Conservation (phyloP, 2,797 vertebrate genomes). For the Pagetopsis macropterus region DNA sequence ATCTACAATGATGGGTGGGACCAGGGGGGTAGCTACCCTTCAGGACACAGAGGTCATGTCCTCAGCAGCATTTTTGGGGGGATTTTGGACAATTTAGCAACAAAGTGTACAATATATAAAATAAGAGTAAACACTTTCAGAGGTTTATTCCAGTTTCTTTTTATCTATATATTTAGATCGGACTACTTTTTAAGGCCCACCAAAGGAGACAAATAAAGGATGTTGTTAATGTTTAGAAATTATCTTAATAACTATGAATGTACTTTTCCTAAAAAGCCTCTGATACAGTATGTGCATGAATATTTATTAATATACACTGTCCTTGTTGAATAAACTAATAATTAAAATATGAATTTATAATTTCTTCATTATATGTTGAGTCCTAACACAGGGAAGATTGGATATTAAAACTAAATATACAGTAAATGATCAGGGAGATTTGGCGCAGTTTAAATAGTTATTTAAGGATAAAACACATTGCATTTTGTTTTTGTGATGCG, state of each 20-base stretch:
- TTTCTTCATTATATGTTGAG: too few species aligned
- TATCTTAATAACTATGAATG: too few species aligned
- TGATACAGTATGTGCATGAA: neutral
- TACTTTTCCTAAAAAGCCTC: neutral
- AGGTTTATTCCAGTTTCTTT: neutral
- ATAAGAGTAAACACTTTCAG: neutral
- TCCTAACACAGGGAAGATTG: too few species aligned
- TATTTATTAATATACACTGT: too few species aligned
- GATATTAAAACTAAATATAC: too few species aligned
- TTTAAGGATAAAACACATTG: too few species aligned
- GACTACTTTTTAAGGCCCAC: neutral
- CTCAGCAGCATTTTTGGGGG: neutral
- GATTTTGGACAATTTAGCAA: constrained; percentile 1
- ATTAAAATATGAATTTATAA: too few species aligned
- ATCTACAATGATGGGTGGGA: constrained; percentile 1
- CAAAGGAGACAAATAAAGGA: neutral
- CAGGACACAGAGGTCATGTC: constrained; percentile 16
- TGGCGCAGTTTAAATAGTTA: too few species aligned
- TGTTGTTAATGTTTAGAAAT: neutral
- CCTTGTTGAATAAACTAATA: too few species aligned
- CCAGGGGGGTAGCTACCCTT: neutral
- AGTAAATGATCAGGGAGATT: too few species aligned
- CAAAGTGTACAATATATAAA: neutral
- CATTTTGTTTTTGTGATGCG: too few species aligned
- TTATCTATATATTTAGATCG: constrained; percentile 1